These are phyloP conservation scores for Phoxinus dragarum DNA, from an alignment of 2,797 vertebrate genomes.

Conservation along the genomic window DNA sequence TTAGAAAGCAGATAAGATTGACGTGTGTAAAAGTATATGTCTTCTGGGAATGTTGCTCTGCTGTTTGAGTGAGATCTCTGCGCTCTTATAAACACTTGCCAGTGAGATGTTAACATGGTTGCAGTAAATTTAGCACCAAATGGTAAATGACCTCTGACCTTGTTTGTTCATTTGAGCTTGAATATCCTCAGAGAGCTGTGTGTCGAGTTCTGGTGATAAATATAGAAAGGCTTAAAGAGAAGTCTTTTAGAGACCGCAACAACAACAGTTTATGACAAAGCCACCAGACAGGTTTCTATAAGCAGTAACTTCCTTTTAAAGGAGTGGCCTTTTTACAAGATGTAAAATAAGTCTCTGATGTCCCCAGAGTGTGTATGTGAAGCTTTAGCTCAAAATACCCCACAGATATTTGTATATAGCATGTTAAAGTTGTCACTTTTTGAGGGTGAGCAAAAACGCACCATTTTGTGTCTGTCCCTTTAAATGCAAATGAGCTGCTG, in stretches of 20 bases:
- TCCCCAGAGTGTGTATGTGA: too few relatives aligned
- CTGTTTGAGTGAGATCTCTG: background rate
- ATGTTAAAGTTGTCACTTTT: too few relatives aligned
- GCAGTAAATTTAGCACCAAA: constrained; percentile 15
- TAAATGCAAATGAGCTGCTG: too few relatives aligned
- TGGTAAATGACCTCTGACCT: background rate
- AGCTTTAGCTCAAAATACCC: too few relatives aligned
- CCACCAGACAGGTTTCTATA: background rate
- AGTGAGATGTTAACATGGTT: background rate
- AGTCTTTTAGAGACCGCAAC: background rate
- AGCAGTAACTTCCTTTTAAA: background rate
- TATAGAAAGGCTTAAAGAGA: background rate
- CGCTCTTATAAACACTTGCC: constrained; percentile 10
- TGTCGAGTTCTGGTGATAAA: background rate
- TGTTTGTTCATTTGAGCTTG: background rate
- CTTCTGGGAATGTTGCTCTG: constrained; percentile 17
- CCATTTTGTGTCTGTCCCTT: too few relatives aligned
- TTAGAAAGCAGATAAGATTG: background rate
- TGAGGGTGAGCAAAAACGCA: too few relatives aligned
- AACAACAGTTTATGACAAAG: background rate
- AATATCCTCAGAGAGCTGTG: background rate
- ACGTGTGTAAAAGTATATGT: constrained; percentile 22
- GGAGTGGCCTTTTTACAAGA: too few relatives aligned
- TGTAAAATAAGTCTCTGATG: too few relatives aligned
- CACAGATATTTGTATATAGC: too few relatives aligned